Evolutionary conservation across 2,797 vertebrate genomes (phyloP).

Genomic region (Ceryle rudis): DNA sequence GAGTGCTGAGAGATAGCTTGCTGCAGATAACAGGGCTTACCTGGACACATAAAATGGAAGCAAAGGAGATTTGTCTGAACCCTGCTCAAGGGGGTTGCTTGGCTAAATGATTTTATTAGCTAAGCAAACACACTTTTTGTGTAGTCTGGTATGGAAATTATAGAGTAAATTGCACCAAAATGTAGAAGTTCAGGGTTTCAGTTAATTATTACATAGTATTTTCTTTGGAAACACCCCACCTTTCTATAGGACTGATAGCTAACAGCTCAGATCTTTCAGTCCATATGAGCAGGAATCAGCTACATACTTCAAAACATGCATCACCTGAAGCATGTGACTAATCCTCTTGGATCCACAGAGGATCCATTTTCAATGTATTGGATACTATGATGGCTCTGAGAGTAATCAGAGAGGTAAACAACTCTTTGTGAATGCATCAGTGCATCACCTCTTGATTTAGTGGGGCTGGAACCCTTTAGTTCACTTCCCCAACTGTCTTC

Average conservation of each 20-base stretch:
- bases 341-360: neutral
- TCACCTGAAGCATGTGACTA: neutral
- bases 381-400: neutral
- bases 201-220: neutral
- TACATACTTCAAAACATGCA: neutral
- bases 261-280: neutral
- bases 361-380: neutral
- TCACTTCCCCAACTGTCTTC: neutral
- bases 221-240: neutral
- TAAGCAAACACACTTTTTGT: constrained; percentile 35
- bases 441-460: neutral
- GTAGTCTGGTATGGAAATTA: constrained; percentile 28
- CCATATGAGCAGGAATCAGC: neutral
- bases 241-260: neutral
- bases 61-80: neutral
- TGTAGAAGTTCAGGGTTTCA: constrained; percentile 9
- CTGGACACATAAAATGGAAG: neutral
- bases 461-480: neutral
- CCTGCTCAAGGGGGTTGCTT: neutral
- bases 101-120: neutral
- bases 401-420: neutral
- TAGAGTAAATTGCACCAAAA: neutral
- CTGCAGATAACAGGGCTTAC: neutral
- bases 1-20: constrained; percentile 4
- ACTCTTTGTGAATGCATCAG: neutral